Evolutionary conservation across 2,888 invertebrate genomes (phyloP).

Genomic region (Sinhomidia bicolor): DNA sequence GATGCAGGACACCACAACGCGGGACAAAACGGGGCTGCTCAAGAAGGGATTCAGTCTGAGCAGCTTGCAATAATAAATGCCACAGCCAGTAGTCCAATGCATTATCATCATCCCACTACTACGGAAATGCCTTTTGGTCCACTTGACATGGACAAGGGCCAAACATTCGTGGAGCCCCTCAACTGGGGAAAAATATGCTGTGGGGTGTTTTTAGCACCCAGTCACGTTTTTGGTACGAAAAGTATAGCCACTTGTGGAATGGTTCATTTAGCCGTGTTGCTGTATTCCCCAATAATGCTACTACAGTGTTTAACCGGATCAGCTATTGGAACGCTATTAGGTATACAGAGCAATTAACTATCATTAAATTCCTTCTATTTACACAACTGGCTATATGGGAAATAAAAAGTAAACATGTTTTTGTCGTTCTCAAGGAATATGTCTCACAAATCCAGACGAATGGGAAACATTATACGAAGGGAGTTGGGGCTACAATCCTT

Average conservation of each 20-base stretch:
- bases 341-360: no score
- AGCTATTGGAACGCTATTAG: constrained; percentile 70
- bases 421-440: no score
- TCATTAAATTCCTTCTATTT: neutral
- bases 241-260: constrained; percentile 53
- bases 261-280: constrained; percentile 59
- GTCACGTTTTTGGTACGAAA: constrained; percentile 70
- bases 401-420: no score
- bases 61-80: neutral
- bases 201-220: constrained; percentile 67
- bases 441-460: constrained; percentile 53
- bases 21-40: no score
- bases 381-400: no score
- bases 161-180: constrained; percentile 20
- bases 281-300: constrained; percentile 75
- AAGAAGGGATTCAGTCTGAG: neutral
- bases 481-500: constrained; percentile 74
- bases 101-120: neutral
- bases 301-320: constrained; percentile 66
- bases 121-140: neutral
- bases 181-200: constrained; percentile 61
- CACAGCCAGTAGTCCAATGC: neutral
- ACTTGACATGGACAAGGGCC: neutral
- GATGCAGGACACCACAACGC: neutral
- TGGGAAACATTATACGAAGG: constrained; percentile 73